Evolutionary conservation across 2,888 invertebrate species (phyloP), one percentile per base, ranked within the genome.

Genomic region (Agriopis leucophaearia): DNA sequence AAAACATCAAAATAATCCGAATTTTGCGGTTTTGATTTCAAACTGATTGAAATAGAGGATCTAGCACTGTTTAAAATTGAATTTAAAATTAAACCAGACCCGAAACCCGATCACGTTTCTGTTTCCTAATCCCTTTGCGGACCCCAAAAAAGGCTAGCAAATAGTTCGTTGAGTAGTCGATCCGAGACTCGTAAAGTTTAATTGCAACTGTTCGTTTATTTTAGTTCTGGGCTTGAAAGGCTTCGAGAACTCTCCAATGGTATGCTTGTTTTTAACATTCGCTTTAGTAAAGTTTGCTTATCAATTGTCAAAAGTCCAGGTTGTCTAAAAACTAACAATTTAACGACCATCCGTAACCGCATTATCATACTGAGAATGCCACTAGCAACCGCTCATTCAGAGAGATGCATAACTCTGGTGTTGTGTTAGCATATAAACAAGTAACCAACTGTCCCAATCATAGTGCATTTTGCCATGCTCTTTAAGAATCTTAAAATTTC

Each of bases 201-300:
- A 86, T 83, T 85, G 82, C 83, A 78, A 80, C 79, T 69, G 77
- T 79, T 80, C 75, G 79, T 83, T 83, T 83, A 81, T 85, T 85
- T 82, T 78, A 74, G 73, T 74, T 71, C 71, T 67, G 73, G 42
- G 42, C 15, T 44, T 8, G 66, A 54, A 58, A 63, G 58, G 35
- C 52, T 40, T 69, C 66, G 58, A 71, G 71, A 75, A 77, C 72
- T 66, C 75, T 77, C 73, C 40, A 18, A 54, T 47, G 48, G 58
- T 54, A 58, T 58, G 47, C 62, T 44, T 18, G 8, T 59, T 59
- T 48, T 38, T 48, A 15, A 12, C 8, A 15, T 1, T n/a, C 52
- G 38, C 10, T 27, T 50, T 38, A 6, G 38, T 38, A 38, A 8
- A 27, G 27, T 50, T 27, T 50, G 10, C 27, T 27, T 50, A 44